Base-by-base conservation (phyloP, 2,888 invertebrate genomes). In the Drosophila affinis region DNA sequence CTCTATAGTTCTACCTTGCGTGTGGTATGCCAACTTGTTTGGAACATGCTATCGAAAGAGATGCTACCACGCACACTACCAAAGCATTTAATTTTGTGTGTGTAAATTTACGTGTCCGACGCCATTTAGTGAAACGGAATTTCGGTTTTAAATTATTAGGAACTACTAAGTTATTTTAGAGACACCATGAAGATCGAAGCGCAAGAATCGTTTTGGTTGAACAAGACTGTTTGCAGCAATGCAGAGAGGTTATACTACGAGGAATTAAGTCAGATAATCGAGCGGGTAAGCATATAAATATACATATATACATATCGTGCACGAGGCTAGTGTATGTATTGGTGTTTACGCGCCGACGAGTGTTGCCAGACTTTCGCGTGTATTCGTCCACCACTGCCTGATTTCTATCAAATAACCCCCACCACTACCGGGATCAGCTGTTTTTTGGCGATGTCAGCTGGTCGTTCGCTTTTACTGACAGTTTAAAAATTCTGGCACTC, bases 191-290 rank as follows among this genome's bases (percentile, higher is more conserved):
- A 51, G 49, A 58, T 70, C 45, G 78, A 85, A 67, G 62, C 62
- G 3, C 12, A 39, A 44, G 56, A 76, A 9, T 48, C 75, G 5
- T 81, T 69, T 63, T 83, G 82, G 87, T 12, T 51, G 49, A 58
- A 77, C 9, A 88, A 81, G 27, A 9, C 62, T 1, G 27, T 6
- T 0, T 83, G 62, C 45, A 60, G 62, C 48, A 54, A 71, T 44
- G 82, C 87, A 1, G 82, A 83, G 39, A 48, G 65, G 9, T 17
- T 55, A 39, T 83, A 59, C 51, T 58, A 78, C 57, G 87, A 78
- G 32, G 24, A 44, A 39, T 6, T 14, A n/a, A 39, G 18, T 44
- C 14, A 24, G 54, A 44, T 21, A 46, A 29, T 10, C 7, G 46
- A 3, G 45, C 17, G 18, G 21, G 21, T 39, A 9, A 29, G 29